Conservation (phyloP, 1,140 invertebrate genomes). For the Pomphorhynchus laevis region DNA sequence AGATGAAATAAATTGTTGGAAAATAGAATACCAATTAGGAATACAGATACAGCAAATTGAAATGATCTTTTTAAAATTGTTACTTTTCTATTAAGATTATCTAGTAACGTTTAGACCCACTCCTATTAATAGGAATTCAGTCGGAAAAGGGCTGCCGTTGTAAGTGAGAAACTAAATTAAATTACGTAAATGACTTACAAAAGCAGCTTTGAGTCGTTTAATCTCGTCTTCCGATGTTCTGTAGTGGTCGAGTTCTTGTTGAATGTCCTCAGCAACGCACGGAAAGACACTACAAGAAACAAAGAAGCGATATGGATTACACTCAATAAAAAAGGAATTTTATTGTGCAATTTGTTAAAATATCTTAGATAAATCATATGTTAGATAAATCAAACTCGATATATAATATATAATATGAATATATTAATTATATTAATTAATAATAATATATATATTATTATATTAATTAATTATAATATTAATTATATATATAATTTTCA, state of each 20-base stretch:
- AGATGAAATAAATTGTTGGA: too few relatives aligned
- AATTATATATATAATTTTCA: too few relatives aligned
- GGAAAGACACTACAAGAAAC: conserved; percentile 44
- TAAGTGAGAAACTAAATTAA: background rate
- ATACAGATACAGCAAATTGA: too few relatives aligned
- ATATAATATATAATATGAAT: conserved; percentile 1
- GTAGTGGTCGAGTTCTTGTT: conserved; percentile 78
- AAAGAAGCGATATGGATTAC: conserved; percentile 2
- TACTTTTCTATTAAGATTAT: too few relatives aligned
- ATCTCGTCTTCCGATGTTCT: conserved; percentile 71
- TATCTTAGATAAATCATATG: background rate
- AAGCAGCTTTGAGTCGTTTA: conserved; percentile 54
- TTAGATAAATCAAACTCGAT: background rate
- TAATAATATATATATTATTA: too few relatives aligned
- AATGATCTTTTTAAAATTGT: too few relatives aligned
- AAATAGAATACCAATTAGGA: too few relatives aligned
- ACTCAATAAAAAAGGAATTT: background rate
- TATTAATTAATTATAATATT: too few relatives aligned
- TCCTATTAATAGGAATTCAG: too few relatives aligned
- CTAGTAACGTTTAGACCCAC: too few relatives aligned
- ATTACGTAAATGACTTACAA: conserved; percentile 25
- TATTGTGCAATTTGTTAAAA: background rate
- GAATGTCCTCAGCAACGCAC: conserved; percentile 75
- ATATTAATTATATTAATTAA: too few relatives aligned
- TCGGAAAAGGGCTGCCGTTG: too few relatives aligned